Percentiles rank a stretch among this genome's conserved stretches.
Evolutionary conservation across 2,888 invertebrate species (phyloP).

Genomic region (Cataglyphis livida): DNA sequence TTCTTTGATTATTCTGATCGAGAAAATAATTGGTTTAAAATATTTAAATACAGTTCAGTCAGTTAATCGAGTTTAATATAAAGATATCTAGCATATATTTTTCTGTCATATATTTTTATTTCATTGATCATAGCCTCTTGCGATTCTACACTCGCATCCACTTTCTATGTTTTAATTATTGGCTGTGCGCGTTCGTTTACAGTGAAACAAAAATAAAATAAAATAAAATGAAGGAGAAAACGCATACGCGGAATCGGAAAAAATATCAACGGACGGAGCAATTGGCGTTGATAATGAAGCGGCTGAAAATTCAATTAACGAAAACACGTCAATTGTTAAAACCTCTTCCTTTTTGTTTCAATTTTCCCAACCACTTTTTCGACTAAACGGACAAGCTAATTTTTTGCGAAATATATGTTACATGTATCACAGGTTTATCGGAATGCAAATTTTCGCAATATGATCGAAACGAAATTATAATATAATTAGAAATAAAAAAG

Average conservation of each 20-base stretch:
- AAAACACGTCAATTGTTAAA: slow-evolving; percentile 55
- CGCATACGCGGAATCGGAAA: slow-evolving; percentile 39
- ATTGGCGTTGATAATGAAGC: slow-evolving; percentile 53
- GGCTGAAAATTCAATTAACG: slow-evolving; percentile 65
- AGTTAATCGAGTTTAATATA: slow-evolving; percentile 20
- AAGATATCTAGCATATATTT: neutral
- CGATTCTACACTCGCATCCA: slow-evolving; percentile 24
- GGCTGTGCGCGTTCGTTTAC: slow-evolving; percentile 39
- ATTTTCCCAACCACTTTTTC: slow-evolving; percentile 51
- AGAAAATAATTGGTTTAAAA: neutral
- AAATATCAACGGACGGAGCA: slow-evolving; percentile 49
- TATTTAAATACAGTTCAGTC: neutral
- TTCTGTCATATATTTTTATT: slow-evolving; percentile 42
- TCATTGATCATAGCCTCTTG: slow-evolving; percentile 30
- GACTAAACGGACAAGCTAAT: slow-evolving; percentile 55
- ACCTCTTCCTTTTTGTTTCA: slow-evolving; percentile 48
- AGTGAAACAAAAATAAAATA: slow-evolving; percentile 23
- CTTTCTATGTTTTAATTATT: slow-evolving; percentile 49
- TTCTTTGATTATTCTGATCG: neutral
- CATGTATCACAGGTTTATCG: slow-evolving; percentile 26
- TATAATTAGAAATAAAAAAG: slow-evolving; percentile 43
- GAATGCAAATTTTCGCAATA: slow-evolving; percentile 35
- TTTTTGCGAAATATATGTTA: slow-evolving; percentile 57
- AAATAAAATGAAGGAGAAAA: slow-evolving; percentile 24
- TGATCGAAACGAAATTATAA: slow-evolving; percentile 28